Conservation (phyloP, 2,113 vertebrate species). For the Taurulus bubalis region DNA sequence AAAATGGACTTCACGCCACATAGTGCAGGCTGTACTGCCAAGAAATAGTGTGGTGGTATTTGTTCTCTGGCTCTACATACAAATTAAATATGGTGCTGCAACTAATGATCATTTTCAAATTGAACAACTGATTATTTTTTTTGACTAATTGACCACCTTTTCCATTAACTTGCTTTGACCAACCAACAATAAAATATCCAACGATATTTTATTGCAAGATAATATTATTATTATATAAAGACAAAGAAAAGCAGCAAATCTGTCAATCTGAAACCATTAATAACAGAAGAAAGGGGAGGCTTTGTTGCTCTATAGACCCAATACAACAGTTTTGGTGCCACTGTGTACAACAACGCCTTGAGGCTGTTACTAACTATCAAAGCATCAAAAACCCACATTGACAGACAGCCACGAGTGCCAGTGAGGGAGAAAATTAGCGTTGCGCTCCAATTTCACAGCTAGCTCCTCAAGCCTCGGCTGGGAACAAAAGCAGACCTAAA, state of each 20-base stretch:
- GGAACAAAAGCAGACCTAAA: constrained; percentile 55
- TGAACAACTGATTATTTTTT: not conserved
- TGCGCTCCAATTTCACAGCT: constrained; percentile 58
- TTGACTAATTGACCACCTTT: not conserved
- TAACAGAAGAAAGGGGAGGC: not conserved
- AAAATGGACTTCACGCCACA: constrained; percentile 15
- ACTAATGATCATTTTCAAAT: not conserved
- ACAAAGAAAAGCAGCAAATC: not conserved
- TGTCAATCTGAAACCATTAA: not conserved
- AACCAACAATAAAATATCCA: not conserved
- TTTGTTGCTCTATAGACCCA: constrained; percentile 1
- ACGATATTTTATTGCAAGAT: not conserved
- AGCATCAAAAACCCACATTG: constrained; percentile 60
- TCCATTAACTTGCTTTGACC: not conserved
- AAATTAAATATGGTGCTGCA: not conserved
- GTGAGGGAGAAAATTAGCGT: constrained; percentile 62
- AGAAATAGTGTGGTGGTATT: not conserved
- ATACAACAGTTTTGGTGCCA: not conserved
- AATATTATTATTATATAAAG: not conserved
- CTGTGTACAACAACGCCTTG: constrained; percentile 10
- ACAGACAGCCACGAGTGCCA: constrained; percentile 54
- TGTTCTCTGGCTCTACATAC: not conserved
- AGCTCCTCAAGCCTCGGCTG: constrained; percentile 30
- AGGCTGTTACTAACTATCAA: constrained; percentile 43
- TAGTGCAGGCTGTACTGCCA: not conserved